A percentile compares a stretch with the other conserved stretches of the same genome.
Evolutionary conservation across 2,113 vertebrate genomes (phyloP).

Genomic region (Tenrec ecaudatus): DNA sequence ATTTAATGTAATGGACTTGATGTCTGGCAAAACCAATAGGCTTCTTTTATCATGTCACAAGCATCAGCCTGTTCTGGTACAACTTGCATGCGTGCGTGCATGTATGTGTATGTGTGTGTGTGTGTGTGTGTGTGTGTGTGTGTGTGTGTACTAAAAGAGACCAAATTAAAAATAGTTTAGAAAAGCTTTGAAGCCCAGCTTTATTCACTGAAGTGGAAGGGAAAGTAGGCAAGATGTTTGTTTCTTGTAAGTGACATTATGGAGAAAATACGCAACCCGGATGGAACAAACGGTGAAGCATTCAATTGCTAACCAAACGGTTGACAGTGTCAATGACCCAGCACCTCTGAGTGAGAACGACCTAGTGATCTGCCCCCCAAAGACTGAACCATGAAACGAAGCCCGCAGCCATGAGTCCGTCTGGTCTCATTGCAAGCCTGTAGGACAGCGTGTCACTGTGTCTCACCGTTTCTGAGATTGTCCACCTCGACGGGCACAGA

Average conservation of each 20-base stretch:
- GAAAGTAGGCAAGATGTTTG: constrained; percentile 1
- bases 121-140: neutral
- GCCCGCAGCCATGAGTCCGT: too few relatives aligned
- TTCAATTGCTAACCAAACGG: neutral
- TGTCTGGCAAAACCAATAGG: constrained; percentile 55
- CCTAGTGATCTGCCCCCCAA: neutral
- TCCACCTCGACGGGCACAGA: too few relatives aligned
- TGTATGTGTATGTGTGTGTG: neutral
- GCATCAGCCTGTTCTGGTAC: constrained; percentile 54
- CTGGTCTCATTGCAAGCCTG: too few relatives aligned
- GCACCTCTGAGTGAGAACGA: neutral
- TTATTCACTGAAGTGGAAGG: constrained; percentile 65
- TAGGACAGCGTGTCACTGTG: too few relatives aligned
- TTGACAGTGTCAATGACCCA: neutral
- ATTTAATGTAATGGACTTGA: constrained; percentile 63
- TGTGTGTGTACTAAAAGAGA: constrained; percentile 44
- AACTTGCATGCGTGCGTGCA: constrained; percentile 32
- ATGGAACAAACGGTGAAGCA: neutral
- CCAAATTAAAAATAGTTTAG: constrained; percentile 72
- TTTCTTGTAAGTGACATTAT: constrained; percentile 71
- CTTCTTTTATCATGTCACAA: constrained; percentile 51
- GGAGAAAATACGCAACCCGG: neutral
- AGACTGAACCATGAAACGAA: neutral
- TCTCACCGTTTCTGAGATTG: too few relatives aligned
- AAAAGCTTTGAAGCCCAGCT: constrained; percentile 59